These are phyloP conservation scores for Ptychoptera albimana DNA, from an alignment of 2,888 invertebrate genomes.

Conservation along the genomic window DNA sequence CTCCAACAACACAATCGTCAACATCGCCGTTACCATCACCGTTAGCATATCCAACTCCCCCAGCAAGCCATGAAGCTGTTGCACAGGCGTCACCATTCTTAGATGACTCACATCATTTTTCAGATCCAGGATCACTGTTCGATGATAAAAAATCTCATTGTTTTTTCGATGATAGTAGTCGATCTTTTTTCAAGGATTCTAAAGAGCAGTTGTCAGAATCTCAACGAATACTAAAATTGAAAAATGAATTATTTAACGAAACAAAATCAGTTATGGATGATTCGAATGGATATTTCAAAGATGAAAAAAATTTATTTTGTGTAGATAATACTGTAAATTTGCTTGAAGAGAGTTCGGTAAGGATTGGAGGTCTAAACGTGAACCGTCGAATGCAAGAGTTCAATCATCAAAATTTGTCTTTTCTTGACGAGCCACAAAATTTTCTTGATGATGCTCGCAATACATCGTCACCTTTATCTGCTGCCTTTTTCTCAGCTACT, in stretches of 20 bases:
- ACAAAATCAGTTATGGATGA: slow-evolving; percentile 18
- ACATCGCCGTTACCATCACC: slow-evolving; percentile 50
- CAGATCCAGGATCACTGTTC: slow-evolving; percentile 27
- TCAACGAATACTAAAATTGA: slow-evolving; percentile 28
- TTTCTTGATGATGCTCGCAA: slow-evolving; percentile 47
- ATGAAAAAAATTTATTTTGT: slow-evolving; percentile 4
- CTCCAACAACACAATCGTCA: slow-evolving; percentile 29
- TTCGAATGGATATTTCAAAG: slow-evolving; percentile 2
- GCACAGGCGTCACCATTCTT: slow-evolving; percentile 30
- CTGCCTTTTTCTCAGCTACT: slow-evolving; percentile 68
- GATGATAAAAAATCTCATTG: slow-evolving; percentile 23
- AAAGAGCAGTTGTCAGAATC: slow-evolving; percentile 20
- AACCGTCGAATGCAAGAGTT: slow-evolving; percentile 27
- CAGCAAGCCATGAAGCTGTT: slow-evolving; percentile 67
- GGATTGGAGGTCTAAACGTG: slow-evolving; percentile 13
- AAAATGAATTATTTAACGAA: slow-evolving; percentile 16
- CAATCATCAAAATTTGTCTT: slow-evolving; percentile 28
- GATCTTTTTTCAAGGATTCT: slow-evolving; percentile 20
- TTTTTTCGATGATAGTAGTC: slow-evolving; percentile 18
- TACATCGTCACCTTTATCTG: slow-evolving; percentile 65
- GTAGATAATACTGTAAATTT: slow-evolving; percentile 5
- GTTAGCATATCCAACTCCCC: slow-evolving; percentile 72
- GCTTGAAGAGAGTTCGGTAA: not conserved
- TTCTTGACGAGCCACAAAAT: slow-evolving; percentile 29
- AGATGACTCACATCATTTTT: slow-evolving; percentile 26